A percentile compares a stretch with the other conserved stretches of the same genome.
phyloP scores from a whole-genome alignment of 2,888 invertebrate species.

The Panopea generosa region DNA sequence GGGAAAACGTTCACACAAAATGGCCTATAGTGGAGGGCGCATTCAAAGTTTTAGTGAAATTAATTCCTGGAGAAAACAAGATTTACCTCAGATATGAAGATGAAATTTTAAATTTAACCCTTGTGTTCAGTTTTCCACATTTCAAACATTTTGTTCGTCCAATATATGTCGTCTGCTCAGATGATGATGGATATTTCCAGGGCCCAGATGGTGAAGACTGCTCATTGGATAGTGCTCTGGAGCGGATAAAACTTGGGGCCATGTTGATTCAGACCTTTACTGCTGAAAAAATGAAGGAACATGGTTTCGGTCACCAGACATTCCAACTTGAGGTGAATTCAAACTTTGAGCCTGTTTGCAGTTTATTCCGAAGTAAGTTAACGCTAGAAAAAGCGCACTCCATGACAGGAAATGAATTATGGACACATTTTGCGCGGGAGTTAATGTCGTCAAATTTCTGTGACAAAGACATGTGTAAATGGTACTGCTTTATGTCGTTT shows the following conservation, averaged over 20 bases:
- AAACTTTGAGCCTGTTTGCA: conserved; percentile 88
- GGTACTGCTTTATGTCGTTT: conserved; percentile 95
- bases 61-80: conserved; percentile 89
- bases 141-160: conserved; percentile 88
- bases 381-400: conserved; percentile 90
- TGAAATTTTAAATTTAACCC: conserved; percentile 71
- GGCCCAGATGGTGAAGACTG: conserved; percentile 88
- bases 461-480: conserved; percentile 90
- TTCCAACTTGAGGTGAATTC: conserved; percentile 91
- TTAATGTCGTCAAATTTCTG: conserved; percentile 88
- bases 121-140: conserved; percentile 71
- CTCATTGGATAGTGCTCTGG: conserved; percentile 90
- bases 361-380: conserved; percentile 91
- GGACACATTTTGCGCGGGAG: conserved; percentile 94
- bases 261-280: conserved; percentile 94
- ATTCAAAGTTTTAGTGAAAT: conserved; percentile 90
- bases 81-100: conserved; percentile 87
- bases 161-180: conserved; percentile 93
- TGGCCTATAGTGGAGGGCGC: conserved; percentile 90
- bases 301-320: conserved; percentile 91
- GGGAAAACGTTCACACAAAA: conserved; percentile 47
- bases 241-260: conserved; percentile 90
- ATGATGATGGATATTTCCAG: conserved; percentile 93
- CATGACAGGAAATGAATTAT: conserved; percentile 90
- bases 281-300: conserved; percentile 94